Conservation (phyloP, 2,113 vertebrate genomes). For the Solea senegalensis region DNA sequence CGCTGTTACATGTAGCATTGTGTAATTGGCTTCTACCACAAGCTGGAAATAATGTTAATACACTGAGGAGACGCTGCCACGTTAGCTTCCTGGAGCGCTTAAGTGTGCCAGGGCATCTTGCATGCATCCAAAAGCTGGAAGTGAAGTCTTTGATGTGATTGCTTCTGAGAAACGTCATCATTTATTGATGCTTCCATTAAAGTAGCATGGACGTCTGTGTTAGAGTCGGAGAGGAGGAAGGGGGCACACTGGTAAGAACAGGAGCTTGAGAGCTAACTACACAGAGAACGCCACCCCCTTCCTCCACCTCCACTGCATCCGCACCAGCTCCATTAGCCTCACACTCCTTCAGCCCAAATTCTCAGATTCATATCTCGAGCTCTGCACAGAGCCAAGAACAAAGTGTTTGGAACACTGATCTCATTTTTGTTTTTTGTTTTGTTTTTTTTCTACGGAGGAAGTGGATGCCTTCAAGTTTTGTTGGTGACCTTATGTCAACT, state of each 20-base stretch:
- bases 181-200: conserved; percentile 89
- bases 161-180: conserved; percentile 84
- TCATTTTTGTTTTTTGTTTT: background rate
- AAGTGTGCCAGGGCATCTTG: conserved; percentile 72
- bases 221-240: conserved; percentile 44
- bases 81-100: conserved; percentile 64
- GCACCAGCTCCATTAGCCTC: conserved; percentile 9
- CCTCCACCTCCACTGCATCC: conserved; percentile 8
- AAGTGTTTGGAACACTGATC: conserved; percentile 1
- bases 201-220: conserved; percentile 73
- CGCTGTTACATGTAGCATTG: conserved; percentile 47
- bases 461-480: too few species aligned
- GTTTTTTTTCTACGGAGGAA: background rate
- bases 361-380: background rate
- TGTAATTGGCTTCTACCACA: conserved; percentile 71
- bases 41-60: conserved; percentile 77
- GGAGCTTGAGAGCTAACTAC: conserved; percentile 35
- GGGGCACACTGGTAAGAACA: conserved; percentile 43
- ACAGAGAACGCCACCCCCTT: conserved; percentile 43
- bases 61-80: conserved; percentile 69
- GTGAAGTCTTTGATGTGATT: conserved; percentile 84
- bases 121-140: conserved; percentile 76
- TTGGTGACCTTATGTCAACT: too few species aligned
- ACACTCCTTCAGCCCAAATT: background rate
- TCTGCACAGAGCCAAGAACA: conserved; percentile 2